Base-by-base conservation (phyloP, 2,797 vertebrate species). In the Galagoides demidoff region DNA sequence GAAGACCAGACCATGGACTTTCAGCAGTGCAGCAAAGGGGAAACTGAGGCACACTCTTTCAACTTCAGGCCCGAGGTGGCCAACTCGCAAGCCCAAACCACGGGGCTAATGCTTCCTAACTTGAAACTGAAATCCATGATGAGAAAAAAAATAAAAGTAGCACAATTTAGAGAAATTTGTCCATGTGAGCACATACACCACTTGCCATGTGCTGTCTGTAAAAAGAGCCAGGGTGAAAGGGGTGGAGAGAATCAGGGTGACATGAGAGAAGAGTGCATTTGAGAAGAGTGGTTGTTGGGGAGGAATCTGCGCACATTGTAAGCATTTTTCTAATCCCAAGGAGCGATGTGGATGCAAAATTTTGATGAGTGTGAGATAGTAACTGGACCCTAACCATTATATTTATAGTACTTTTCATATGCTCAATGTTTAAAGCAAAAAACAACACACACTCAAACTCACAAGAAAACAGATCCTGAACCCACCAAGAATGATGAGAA, bases 101-200 rank as follows among this genome's bases (percentile, higher is more conserved):
- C 95, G 96, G 97, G 98, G 97, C 96, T 95, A 95, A 95, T 43
- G 97, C 98, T 96, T 98, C 98, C 97, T 97, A 97, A 97, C 98
- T 98, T 98, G 97, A 98, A 98, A 98, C 96, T 97, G 97, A 98
- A 97, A 98, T 98, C 98, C 98, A 98, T 98, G 98, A 98, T 97
- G 97, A 97, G 77, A 91, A 84, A 86, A 52, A 20, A 76, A 90
- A 37, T 31, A 39, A 12, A 98, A 98, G 98, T 98, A 99, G 98
- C 98, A 99, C 98, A 99, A 98, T 97, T 92, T 97, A 98, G 97
- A 98, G 96, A 98, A 98, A 95, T 96, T 96, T 97, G 96, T 97
- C 98, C 95, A 94, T 97, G 97, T 76, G 96, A 95, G 94, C 96
- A 98, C 98, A 98, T 97, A 95, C 63, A 96, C 81, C 85, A 88